Evolutionary conservation across 1,140 invertebrate genomes (phyloP).

Genomic region (Reticulitermes speratus): DNA sequence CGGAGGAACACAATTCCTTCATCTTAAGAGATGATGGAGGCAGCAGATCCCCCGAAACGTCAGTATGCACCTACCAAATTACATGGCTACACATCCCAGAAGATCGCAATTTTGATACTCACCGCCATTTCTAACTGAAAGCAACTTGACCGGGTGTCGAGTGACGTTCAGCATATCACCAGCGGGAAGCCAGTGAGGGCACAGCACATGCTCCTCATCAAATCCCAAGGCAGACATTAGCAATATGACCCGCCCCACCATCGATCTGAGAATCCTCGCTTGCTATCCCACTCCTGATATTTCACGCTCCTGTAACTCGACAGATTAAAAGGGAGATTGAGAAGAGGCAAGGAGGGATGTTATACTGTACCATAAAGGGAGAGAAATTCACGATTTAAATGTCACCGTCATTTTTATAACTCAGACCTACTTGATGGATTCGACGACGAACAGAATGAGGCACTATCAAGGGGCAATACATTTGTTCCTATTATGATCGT

Average conservation of each 20-base stretch:
- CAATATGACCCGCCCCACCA: neutral
- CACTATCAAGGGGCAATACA: neutral
- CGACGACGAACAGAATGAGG: neutral
- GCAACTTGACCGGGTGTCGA: too few species aligned
- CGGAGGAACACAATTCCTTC: too few species aligned
- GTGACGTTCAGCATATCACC: too few species aligned
- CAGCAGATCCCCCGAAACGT: too few species aligned
- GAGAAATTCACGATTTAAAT: neutral
- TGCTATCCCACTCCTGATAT: constrained; percentile 5
- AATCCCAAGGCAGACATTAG: constrained; percentile 14
- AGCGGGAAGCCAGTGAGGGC: neutral
- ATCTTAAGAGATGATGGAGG: too few species aligned
- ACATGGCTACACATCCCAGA: too few species aligned
- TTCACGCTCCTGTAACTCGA: neutral
- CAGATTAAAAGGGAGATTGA: constrained; percentile 7
- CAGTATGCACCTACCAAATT: too few species aligned
- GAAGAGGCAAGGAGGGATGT: neutral
- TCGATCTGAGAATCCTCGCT: neutral
- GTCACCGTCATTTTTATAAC: constrained; percentile 8
- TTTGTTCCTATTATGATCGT: neutral
- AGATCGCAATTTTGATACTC: too few species aligned
- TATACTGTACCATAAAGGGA: neutral
- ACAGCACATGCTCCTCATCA: neutral
- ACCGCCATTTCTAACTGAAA: too few species aligned
- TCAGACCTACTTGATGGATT: neutral